phyloP scores from a whole-genome alignment of 2,888 invertebrate species.

The Cepaea hortensis region DNA sequence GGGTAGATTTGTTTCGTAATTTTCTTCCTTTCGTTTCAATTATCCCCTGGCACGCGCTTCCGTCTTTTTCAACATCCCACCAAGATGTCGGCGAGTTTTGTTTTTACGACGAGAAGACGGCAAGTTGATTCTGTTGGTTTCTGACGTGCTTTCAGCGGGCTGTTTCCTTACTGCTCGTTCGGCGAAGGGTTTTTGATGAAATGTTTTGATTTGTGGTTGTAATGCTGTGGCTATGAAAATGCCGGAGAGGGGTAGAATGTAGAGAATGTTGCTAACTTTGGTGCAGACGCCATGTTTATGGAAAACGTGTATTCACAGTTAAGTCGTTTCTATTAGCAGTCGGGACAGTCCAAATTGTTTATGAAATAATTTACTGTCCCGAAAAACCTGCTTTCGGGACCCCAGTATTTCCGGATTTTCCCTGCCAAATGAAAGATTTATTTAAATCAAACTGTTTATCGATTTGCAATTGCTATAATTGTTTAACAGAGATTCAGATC shows the following conservation, averaged over 20 bases:
- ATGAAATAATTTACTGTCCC: no score
- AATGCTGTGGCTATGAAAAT: neutral
- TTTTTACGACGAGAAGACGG: neutral
- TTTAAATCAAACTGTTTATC: no score
- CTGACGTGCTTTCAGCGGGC: no score
- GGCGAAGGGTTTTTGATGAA: neutral
- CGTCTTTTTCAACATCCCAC: constrained; percentile 22
- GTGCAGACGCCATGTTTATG: constrained; percentile 5
- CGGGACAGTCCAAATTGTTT: no score
- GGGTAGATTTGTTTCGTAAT: constrained; percentile 44
- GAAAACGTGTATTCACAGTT: neutral
- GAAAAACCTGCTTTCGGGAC: no score
- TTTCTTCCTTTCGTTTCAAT: constrained; percentile 40
- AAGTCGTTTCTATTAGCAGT: neutral
- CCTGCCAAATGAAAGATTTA: no score
- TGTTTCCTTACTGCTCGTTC: no score
- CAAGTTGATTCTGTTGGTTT: constrained; percentile 8
- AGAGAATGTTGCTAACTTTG: neutral
- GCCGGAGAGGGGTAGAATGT: neutral
- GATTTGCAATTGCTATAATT: no score
- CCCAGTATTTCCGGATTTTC: no score
- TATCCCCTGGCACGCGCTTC: constrained; percentile 33
- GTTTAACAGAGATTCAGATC: no score
- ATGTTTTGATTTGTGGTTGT: neutral
- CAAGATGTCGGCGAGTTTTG: neutral